Percentiles rank a stretch among this genome's conserved stretches.
Conservation (phyloP, 53 echinoderm and acorn worm genomes). For the Antedon mediterranea region DNA sequence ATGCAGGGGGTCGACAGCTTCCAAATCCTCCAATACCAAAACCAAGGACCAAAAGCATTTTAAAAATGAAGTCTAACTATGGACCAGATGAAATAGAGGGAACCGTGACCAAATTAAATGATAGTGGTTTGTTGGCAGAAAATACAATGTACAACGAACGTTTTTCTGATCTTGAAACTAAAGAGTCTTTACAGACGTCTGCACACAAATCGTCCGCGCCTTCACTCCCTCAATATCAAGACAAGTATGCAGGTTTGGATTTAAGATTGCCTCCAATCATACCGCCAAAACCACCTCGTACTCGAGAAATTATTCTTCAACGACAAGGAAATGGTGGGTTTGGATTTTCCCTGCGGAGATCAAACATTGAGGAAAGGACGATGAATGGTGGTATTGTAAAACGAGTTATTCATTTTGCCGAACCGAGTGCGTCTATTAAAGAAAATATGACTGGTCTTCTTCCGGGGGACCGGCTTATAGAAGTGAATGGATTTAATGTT, state of each 20-base stretch:
- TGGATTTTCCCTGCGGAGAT: slow-evolving; percentile 82
- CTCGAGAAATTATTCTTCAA: slow-evolving; percentile 62
- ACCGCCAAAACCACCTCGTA: slow-evolving; percentile 64
- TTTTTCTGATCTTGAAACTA: slow-evolving; percentile 18
- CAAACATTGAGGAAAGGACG: slow-evolving; percentile 59
- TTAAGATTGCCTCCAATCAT: slow-evolving; percentile 58
- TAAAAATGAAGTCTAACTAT: slow-evolving; percentile 63
- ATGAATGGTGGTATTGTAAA: slow-evolving; percentile 43
- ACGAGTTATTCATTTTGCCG: slow-evolving; percentile 83
- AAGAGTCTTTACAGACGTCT: slow-evolving; percentile 5
- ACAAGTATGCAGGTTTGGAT: slow-evolving; percentile 62
- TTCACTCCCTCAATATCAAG: slow-evolving; percentile 14
- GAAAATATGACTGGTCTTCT: slow-evolving; percentile 83
- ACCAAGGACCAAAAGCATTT: slow-evolving; percentile 38
- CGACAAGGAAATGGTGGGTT: slow-evolving; percentile 81
- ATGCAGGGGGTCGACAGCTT: neutral
- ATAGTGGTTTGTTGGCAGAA: slow-evolving; percentile 31
- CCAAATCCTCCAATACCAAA: neutral
- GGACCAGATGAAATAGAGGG: slow-evolving; percentile 23
- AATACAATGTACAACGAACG: slow-evolving; percentile 73
- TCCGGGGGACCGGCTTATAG: slow-evolving; percentile 86
- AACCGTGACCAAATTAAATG: slow-evolving; percentile 48
- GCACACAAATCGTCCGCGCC: slow-evolving; percentile 19
- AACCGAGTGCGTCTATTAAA: slow-evolving; percentile 64
- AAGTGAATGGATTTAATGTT: slow-evolving; percentile 75